Conservation (phyloP, 2,113 vertebrate species). For the Ctenodactylus gundi region DNA sequence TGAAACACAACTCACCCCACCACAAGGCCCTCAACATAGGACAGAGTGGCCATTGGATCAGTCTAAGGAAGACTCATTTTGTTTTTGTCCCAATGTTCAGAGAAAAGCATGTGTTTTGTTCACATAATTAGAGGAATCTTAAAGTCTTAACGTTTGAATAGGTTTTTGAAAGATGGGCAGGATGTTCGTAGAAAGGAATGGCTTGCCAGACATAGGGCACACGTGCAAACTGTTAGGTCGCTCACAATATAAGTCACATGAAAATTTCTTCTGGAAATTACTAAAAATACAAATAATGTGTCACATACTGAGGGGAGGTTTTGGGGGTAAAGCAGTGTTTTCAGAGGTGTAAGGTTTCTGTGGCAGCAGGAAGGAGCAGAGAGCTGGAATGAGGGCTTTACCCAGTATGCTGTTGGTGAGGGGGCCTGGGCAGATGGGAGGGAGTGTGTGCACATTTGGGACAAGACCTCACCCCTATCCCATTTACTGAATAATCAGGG, state of each 20-base stretch:
- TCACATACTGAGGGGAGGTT: background rate
- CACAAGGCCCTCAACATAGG: background rate
- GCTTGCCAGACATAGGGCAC: background rate
- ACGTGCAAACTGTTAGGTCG: background rate
- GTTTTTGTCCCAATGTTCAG: background rate
- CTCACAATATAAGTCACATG: background rate
- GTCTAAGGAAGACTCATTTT: background rate
- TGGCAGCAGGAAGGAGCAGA: background rate
- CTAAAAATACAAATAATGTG: background rate
- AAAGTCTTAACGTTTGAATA: background rate
- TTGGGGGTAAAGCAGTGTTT: background rate
- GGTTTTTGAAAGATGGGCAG: background rate
- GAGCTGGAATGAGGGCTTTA: background rate
- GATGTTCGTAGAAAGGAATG: background rate
- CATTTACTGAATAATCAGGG: too few species aligned
- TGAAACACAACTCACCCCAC: background rate
- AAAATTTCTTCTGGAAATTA: background rate
- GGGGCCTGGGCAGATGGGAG: background rate
- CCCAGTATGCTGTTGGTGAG: background rate
- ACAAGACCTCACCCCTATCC: too few species aligned
- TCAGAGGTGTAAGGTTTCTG: background rate
- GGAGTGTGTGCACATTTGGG: too few species aligned
- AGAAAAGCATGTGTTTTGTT: background rate
- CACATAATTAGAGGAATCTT: background rate
- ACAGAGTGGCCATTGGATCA: background rate